Evolutionary conservation across 2,797 vertebrate genomes (phyloP).

Genomic region (Rhinatrema bivittatum): DNA sequence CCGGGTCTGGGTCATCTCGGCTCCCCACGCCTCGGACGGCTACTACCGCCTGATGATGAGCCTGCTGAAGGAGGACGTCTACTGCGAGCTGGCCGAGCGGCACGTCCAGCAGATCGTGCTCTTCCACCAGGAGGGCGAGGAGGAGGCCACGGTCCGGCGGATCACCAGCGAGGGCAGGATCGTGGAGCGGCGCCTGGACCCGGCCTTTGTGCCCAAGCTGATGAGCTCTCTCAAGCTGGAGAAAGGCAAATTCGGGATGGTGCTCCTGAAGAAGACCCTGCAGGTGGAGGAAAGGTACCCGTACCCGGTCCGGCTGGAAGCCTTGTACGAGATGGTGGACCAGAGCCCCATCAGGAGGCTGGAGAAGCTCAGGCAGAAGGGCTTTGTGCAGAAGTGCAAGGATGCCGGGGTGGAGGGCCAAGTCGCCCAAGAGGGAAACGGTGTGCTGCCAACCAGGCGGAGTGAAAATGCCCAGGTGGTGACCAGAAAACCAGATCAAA

Average conservation of each 20-base stretch:
- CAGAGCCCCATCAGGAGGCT: constrained; percentile 82
- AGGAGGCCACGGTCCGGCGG: constrained; percentile 81
- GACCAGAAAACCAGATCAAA: constrained; percentile 37
- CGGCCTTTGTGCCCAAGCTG: constrained; percentile 78
- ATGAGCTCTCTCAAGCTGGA: constrained; percentile 91
- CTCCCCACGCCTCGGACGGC: constrained; percentile 86
- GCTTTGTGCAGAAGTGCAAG: constrained; percentile 89
- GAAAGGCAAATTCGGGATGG: constrained; percentile 96
- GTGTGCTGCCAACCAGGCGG: constrained; percentile 11
- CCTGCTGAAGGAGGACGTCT: constrained; percentile 85
- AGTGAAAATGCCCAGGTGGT: constrained; percentile 20
- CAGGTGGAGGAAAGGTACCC: constrained; percentile 94
- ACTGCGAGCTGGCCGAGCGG: constrained; percentile 89
- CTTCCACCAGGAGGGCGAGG: constrained; percentile 86
- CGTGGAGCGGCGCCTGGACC: constrained; percentile 83
- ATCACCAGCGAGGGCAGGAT: constrained; percentile 85
- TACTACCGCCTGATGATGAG: constrained; percentile 97
- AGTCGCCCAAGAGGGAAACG: constrained; percentile 62
- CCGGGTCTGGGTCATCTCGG: constrained; percentile 86
- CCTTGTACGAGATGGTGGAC: constrained; percentile 92
- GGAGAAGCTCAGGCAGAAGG: constrained; percentile 89
- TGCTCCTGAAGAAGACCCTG: constrained; percentile 88
- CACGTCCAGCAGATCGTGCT: constrained; percentile 90
- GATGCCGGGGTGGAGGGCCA: constrained; percentile 87
- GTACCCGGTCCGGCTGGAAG: constrained; percentile 92